Conservation (phyloP, 2,113 vertebrate species). For the Triplophysa dalaica region DNA sequence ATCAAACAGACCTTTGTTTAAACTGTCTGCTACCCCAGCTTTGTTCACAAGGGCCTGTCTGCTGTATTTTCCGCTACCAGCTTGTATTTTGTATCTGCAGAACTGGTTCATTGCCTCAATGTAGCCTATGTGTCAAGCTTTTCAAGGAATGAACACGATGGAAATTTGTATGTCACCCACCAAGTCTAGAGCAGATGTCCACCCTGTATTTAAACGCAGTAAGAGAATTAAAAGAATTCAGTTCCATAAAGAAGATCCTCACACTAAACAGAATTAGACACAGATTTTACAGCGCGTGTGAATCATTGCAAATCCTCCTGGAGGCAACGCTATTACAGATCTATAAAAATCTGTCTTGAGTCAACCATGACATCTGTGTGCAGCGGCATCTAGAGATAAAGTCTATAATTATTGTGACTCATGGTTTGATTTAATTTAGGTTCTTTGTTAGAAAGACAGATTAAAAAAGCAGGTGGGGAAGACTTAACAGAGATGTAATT, state of each 20-base stretch:
- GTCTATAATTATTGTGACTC: conserved; percentile 46
- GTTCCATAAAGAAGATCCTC: neutral
- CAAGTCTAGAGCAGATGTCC: conserved; percentile 42
- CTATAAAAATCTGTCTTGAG: conserved; percentile 45
- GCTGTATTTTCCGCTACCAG: conserved; percentile 3
- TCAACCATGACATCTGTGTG: conserved; percentile 37
- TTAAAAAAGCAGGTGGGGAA: conserved; percentile 43
- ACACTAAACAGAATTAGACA: neutral
- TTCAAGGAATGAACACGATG: conserved; percentile 15
- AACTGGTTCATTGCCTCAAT: conserved; percentile 1
- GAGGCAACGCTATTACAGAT: conserved; percentile 13
- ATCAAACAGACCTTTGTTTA: conserved; percentile 22
- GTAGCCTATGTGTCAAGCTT: conserved; percentile 20
- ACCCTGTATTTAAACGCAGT: neutral
- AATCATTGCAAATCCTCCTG: conserved; percentile 8
- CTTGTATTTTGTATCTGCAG: conserved; percentile 8
- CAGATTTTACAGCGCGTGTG: conserved; percentile 6
- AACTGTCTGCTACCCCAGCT: conserved; percentile 14
- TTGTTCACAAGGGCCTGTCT: conserved; percentile 4
- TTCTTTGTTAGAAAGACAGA: conserved; percentile 24
- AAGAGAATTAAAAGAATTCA: neutral
- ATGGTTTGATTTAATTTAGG: conserved; percentile 44
- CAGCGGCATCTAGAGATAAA: conserved; percentile 27
- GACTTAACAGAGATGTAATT: conserved; percentile 43
- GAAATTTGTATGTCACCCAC: conserved; percentile 40